A percentile compares a stretch with the other conserved stretches of the same genome.
Conservation (phyloP, 92 coral and sea anemone species). For the Galaxea fascicularis region DNA sequence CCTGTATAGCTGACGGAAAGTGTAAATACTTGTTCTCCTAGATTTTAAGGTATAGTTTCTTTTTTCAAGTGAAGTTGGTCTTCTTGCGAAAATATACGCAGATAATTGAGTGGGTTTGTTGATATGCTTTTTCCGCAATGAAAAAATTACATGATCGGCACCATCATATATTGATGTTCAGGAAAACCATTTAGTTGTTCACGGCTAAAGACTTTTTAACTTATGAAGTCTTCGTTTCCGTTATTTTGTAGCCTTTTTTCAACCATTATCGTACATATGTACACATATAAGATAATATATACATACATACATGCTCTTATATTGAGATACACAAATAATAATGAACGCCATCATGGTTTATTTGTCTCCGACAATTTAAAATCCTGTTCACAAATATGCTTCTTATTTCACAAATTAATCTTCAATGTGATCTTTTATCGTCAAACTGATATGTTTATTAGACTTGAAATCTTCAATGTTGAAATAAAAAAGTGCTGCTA, state of each 20-base stretch:
- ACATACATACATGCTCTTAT: conserved; percentile 18
- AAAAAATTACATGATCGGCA: neutral
- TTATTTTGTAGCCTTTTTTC: conserved; percentile 18
- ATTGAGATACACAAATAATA: conserved; percentile 26
- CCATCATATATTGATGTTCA: neutral
- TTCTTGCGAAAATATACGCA: neutral
- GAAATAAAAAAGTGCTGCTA: neutral
- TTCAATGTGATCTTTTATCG: neutral
- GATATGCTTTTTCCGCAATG: neutral
- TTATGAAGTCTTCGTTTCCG: conserved; percentile 16
- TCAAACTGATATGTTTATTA: neutral
- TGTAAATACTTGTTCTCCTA: neutral
- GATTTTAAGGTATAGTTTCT: neutral
- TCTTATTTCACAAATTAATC: conserved; percentile 13
- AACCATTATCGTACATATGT: conserved; percentile 9
- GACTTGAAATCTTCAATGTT: neutral
- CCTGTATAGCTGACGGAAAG: neutral
- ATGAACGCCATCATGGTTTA: conserved; percentile 11
- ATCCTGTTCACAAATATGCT: neutral
- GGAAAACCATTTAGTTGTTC: conserved; percentile 13
- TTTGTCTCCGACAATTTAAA: conserved; percentile 17
- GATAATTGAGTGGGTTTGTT: neutral
- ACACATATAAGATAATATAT: conserved; percentile 10
- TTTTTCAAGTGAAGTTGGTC: neutral
- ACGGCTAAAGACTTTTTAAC: neutral